A percentile compares a stretch with the other conserved stretches of the same genome.
Conservation (phyloP, 2,888 invertebrate species). For the Thecophora atra region DNA sequence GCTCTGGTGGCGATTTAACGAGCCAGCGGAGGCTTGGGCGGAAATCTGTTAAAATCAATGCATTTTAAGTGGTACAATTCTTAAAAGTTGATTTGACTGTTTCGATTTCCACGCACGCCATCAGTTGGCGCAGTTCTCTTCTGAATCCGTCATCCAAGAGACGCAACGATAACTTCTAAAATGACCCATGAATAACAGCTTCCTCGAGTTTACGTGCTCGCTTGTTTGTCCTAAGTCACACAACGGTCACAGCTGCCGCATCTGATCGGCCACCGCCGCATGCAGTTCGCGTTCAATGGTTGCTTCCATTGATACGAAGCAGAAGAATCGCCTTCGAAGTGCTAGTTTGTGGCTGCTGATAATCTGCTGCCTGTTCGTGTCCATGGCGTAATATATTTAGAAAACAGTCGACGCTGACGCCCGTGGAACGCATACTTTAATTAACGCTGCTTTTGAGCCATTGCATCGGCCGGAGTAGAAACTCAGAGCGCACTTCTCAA, state of each 20-base stretch:
- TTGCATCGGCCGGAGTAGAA: neutral
- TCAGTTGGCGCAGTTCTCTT: neutral
- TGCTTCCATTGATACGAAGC: conserved; percentile 24
- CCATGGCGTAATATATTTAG: conserved; percentile 21
- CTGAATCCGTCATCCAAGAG: neutral
- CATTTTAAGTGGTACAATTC: neutral
- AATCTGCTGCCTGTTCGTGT: neutral
- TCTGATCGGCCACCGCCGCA: conserved; percentile 30
- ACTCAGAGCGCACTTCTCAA: no score
- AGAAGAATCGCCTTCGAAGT: neutral
- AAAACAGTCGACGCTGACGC: conserved; percentile 20
- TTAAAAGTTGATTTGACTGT: neutral
- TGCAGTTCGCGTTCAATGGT: conserved; percentile 29
- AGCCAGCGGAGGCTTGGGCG: no score
- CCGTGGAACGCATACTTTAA: conserved; percentile 30
- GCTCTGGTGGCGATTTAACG: no score
- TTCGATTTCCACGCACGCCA: neutral
- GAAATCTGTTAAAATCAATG: neutral
- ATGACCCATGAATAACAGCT: neutral
- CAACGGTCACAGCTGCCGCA: conserved; percentile 30
- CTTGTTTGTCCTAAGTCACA: conserved; percentile 30
- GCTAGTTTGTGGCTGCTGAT: neutral
- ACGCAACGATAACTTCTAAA: neutral
- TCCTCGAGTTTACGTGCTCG: neutral
- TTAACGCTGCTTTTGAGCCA: conserved; percentile 15